These are phyloP conservation scores for Zeus faber DNA, from an alignment of 2,113 vertebrate genomes.

Conservation along the genomic window DNA sequence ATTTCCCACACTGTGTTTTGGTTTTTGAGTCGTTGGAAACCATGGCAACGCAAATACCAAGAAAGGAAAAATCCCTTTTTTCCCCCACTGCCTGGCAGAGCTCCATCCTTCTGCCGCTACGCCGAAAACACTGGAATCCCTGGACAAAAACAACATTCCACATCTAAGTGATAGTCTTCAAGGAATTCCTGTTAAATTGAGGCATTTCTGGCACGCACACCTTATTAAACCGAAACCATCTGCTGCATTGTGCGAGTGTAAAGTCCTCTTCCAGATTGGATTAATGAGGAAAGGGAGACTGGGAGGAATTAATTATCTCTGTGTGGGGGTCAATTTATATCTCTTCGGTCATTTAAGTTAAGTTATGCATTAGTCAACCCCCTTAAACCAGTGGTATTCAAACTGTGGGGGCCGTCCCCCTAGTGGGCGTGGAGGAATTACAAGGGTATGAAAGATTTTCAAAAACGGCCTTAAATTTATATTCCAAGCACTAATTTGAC, in stretches of 20 bases:
- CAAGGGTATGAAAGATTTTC: too few relatives aligned
- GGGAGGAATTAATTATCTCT: not conserved
- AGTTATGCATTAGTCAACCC: too few relatives aligned
- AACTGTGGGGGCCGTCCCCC: too few relatives aligned
- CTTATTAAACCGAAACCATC: slow-evolving; percentile 63
- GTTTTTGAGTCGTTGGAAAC: slow-evolving; percentile 53
- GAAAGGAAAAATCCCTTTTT: slow-evolving; percentile 59
- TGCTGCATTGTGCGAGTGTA: slow-evolving; percentile 39
- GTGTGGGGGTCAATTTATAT: slow-evolving; percentile 6
- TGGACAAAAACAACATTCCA: slow-evolving; percentile 70
- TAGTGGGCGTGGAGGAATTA: too few relatives aligned
- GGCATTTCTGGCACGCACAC: slow-evolving; percentile 58
- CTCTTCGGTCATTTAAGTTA: too few relatives aligned
- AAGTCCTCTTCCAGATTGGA: slow-evolving; percentile 26
- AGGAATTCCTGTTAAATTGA: slow-evolving; percentile 65
- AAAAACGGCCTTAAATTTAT: too few relatives aligned
- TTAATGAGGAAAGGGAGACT: not conserved
- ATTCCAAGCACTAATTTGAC: too few relatives aligned
- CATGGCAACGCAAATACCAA: slow-evolving; percentile 63
- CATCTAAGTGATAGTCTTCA: slow-evolving; percentile 64
- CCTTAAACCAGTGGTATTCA: too few relatives aligned
- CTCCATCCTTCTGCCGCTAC: slow-evolving; percentile 59
- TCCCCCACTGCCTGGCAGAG: slow-evolving; percentile 51
- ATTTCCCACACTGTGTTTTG: slow-evolving; percentile 61
- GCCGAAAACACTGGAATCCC: slow-evolving; percentile 65